Percentiles rank a stretch among this genome's conserved stretches.
Conservation (phyloP, 2,888 invertebrate species). For the Pyrochroa serraticornis region DNA sequence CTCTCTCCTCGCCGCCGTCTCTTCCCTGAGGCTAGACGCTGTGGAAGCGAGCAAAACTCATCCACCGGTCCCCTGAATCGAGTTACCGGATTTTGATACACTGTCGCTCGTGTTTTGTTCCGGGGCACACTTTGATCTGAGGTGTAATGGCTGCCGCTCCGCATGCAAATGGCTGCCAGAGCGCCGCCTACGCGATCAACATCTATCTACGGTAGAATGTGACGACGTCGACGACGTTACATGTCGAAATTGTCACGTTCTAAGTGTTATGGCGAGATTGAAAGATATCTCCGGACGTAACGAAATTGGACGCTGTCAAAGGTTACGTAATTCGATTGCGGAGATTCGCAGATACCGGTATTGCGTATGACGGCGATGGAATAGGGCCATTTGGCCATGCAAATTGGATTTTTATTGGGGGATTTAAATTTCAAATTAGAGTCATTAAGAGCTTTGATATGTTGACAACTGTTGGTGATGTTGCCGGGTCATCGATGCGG, state of each 20-base stretch:
- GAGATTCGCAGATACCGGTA: conserved; percentile 36
- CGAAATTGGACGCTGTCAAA: conserved; percentile 34
- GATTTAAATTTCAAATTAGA: not conserved
- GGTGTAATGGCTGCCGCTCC: conserved; percentile 55
- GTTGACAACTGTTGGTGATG: too few species aligned
- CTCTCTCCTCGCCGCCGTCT: conserved; percentile 52
- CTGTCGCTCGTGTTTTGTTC: conserved; percentile 44
- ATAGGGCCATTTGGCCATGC: conserved; percentile 18
- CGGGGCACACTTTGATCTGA: conserved; percentile 53
- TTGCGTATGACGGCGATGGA: conserved; percentile 8
- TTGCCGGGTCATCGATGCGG: too few species aligned
- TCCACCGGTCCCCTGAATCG: conserved; percentile 53
- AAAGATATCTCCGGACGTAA: conserved; percentile 36
- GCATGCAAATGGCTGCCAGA: conserved; percentile 55
- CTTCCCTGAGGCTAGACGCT: conserved; percentile 37
- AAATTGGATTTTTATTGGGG: conserved; percentile 22
- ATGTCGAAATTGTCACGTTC: conserved; percentile 29
- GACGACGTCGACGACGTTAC: conserved; percentile 16
- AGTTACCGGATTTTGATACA: conserved; percentile 48
- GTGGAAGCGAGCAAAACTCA: conserved; percentile 47
- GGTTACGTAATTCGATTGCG: conserved; percentile 34
- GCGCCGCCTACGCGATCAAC: conserved; percentile 40
- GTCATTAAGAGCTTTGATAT: too few species aligned
- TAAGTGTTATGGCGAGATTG: conserved; percentile 30
- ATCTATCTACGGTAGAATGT: conserved; percentile 31